These are phyloP conservation scores for Champsocephalus gunnari DNA, from an alignment of 2,797 vertebrate genomes.

Conservation along the genomic window DNA sequence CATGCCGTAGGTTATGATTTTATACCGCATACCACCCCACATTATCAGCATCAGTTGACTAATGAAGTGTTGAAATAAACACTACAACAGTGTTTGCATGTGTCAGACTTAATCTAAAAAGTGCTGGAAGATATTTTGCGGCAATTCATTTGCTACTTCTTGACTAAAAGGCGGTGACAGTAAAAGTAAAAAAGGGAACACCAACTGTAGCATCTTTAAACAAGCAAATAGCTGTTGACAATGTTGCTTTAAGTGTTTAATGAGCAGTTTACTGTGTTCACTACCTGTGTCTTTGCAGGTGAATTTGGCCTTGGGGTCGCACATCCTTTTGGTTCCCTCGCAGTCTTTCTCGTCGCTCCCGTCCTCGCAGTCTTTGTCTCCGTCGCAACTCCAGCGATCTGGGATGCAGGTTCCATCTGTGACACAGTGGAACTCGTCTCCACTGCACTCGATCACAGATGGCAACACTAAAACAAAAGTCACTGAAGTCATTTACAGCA, in stretches of 20 bases:
- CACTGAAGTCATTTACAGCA: constrained; percentile 18
- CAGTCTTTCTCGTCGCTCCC: constrained; percentile 94
- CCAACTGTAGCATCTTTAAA: background rate
- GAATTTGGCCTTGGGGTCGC: constrained; percentile 95
- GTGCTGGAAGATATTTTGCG: background rate
- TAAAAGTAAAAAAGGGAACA: no score
- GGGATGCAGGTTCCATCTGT: constrained; percentile 94
- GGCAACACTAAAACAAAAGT: constrained; percentile 83
- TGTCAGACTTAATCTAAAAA: constrained; percentile 5
- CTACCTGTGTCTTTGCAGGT: constrained; percentile 95
- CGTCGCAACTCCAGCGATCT: constrained; percentile 94
- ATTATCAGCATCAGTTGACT: background rate
- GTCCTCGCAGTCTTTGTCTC: constrained; percentile 97
- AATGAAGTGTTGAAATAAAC: constrained; percentile 9
- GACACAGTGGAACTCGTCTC: constrained; percentile 93
- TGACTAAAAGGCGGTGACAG: background rate
- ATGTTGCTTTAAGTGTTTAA: background rate
- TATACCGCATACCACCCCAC: background rate
- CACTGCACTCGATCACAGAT: constrained; percentile 89
- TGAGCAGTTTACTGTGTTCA: constrained; percentile 7
- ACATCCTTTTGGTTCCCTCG: constrained; percentile 90
- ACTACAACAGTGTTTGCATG: background rate
- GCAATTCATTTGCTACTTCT: background rate
- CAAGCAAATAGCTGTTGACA: background rate
- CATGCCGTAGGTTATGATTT: constrained; percentile 17